phyloP scores from a whole-genome alignment of 2,888 invertebrate species.

The Archaeoteleia sp. region DNA sequence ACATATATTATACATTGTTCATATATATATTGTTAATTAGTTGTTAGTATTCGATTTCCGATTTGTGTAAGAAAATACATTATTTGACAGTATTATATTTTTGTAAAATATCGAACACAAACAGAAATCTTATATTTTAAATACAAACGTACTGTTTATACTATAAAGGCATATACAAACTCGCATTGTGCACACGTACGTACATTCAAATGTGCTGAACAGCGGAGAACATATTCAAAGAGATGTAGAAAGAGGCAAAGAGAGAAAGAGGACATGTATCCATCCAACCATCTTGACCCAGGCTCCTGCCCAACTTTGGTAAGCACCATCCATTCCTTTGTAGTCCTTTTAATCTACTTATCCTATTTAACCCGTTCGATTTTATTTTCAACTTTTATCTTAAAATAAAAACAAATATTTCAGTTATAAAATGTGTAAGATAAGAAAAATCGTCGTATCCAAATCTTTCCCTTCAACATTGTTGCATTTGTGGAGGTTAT shows the following conservation, averaged over 20 bases:
- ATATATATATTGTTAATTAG: no score
- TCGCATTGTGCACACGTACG: constrained; percentile 45
- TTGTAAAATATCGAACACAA: constrained; percentile 12
- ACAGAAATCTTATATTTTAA: constrained; percentile 12
- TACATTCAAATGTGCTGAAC: constrained; percentile 54
- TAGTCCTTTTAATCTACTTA: constrained; percentile 74
- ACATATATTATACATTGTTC: no score
- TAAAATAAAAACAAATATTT: constrained; percentile 21
- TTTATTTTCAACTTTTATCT: constrained; percentile 44
- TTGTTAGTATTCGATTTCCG: no score
- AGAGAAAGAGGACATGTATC: constrained; percentile 70
- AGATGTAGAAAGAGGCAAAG: constrained; percentile 56
- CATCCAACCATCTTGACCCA: constrained; percentile 70
- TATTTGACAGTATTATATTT: no score
- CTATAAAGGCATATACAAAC: constrained; percentile 39
- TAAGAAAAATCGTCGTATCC: neutral
- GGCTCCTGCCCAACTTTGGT: constrained; percentile 75
- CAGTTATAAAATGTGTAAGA: constrained; percentile 12
- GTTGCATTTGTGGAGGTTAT: neutral
- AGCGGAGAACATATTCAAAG: constrained; percentile 57
- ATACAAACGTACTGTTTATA: constrained; percentile 41
- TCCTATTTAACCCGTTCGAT: constrained; percentile 67
- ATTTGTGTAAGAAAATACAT: no score
- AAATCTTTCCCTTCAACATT: constrained; percentile 10
- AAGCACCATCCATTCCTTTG: constrained; percentile 75